phyloP scores from a whole-genome alignment of 2,797 vertebrate species.

The Spinus olivaceus region DNA sequence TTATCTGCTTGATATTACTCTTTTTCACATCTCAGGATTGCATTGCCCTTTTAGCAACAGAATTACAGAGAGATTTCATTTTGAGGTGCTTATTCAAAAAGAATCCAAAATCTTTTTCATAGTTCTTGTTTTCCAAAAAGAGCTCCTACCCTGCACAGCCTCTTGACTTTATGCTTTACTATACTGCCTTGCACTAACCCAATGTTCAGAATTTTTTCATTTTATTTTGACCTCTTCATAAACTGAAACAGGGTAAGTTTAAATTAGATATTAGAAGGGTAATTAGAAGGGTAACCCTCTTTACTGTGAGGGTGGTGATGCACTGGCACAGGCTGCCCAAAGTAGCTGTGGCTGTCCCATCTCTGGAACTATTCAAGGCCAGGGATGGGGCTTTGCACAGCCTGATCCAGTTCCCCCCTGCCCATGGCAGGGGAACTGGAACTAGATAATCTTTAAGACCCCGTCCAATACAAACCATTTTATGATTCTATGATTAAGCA shows the following conservation, averaged over 20 bases:
- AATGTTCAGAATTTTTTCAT: neutral
- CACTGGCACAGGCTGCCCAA: neutral
- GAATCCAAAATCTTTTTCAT: neutral
- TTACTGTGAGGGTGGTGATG: neutral
- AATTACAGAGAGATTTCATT: neutral
- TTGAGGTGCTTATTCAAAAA: neutral
- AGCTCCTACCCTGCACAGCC: neutral
- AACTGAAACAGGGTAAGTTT: neutral
- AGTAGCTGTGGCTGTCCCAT: neutral
- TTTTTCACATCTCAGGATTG: slow-evolving; percentile 12
- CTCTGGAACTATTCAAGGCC: neutral
- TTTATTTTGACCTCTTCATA: neutral
- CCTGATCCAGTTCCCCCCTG: neutral
- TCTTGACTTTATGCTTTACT: neutral
- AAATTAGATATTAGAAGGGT: neutral
- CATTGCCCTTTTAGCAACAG: neutral
- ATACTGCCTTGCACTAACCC: neutral
- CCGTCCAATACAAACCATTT: neutral
- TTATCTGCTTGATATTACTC: slow-evolving; percentile 33
- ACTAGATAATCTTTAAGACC: neutral
- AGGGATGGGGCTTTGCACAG: neutral
- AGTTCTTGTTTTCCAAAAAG: neutral
- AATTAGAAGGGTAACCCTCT: neutral
- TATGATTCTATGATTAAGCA: neutral
- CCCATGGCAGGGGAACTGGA: neutral